Evolutionary conservation across 2,888 invertebrate genomes (phyloP).

Genomic region (Xestia c-nigrum): DNA sequence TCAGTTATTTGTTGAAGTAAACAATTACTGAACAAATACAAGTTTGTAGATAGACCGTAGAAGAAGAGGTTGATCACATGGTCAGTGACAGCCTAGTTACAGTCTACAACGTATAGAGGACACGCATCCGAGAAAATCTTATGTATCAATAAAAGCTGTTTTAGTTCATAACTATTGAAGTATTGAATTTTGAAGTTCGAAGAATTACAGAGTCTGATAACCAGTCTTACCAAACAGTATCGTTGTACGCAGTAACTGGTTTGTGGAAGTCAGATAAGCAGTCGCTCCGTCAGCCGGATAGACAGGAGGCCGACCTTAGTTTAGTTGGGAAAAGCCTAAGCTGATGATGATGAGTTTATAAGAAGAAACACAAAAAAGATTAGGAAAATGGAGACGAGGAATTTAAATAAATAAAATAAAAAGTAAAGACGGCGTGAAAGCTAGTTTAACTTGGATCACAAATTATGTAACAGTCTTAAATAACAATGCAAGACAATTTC

Average conservation of each 20-base stretch:
- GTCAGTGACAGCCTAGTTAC: conserved; percentile 2
- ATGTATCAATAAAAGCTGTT: neutral
- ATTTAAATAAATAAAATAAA: neutral
- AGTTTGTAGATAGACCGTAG: too few relatives aligned
- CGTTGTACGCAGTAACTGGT: neutral
- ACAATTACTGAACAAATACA: conserved; percentile 19
- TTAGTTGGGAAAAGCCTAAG: neutral
- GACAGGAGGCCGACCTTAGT: neutral
- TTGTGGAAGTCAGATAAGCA: neutral
- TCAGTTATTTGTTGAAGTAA: conserved; percentile 30
- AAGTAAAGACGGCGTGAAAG: neutral
- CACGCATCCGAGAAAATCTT: neutral
- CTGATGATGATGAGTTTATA: neutral
- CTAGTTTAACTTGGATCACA: neutral
- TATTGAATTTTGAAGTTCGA: neutral
- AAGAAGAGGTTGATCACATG: conserved; percentile 22
- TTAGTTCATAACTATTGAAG: neutral
- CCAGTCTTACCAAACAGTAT: neutral
- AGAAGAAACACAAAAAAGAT: neutral
- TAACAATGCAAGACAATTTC: conserved; percentile 24
- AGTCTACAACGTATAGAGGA: neutral
- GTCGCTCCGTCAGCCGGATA: neutral
- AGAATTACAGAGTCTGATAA: too few relatives aligned
- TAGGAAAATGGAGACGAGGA: neutral
- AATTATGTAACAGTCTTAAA: conserved; percentile 5